A percentile compares a stretch with the other conserved stretches of the same genome.
phyloP scores from a whole-genome alignment of 1,140 invertebrate genomes.

The Zaprionus camerounensis region DNA sequence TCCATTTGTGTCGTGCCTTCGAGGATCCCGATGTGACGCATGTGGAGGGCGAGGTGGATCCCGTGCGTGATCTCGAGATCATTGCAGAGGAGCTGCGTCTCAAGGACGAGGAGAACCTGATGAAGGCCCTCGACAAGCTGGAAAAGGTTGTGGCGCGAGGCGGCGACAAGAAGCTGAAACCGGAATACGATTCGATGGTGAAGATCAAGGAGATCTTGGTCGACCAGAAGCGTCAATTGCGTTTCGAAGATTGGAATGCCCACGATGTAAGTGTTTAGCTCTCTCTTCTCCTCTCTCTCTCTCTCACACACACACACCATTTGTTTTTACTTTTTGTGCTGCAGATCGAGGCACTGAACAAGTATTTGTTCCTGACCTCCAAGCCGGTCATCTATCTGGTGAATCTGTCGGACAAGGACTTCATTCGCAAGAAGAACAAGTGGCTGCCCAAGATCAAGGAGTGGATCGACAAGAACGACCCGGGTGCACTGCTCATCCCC shows the following conservation, averaged over 20 bases:
- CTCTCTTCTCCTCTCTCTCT: background rate
- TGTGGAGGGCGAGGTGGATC: conserved; percentile 99
- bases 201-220: conserved; percentile 94
- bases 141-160: conserved; percentile 95
- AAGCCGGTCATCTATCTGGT: conserved; percentile 99
- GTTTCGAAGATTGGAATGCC: conserved; percentile 96
- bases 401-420: conserved; percentile 99
- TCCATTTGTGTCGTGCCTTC: conserved; percentile 98
- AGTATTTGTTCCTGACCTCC: conserved; percentile 98
- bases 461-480: conserved; percentile 99
- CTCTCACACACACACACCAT: conserved; percentile 75
- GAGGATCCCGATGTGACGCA: conserved; percentile 99
- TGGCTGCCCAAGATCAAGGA: conserved; percentile 99
- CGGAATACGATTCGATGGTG: conserved; percentile 95
- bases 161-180: conserved; percentile 97
- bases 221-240: conserved; percentile 96
- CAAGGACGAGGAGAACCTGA: conserved; percentile 96
- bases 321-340: conserved; percentile 36
- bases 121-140: conserved; percentile 92
- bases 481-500: conserved; percentile 95
- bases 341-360: conserved; percentile 98
- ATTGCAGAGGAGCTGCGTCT: conserved; percentile 97
- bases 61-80: conserved; percentile 97
- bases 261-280: conserved; percentile 91
- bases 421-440: conserved; percentile 99